Percentiles rank a stretch among this genome's conserved stretches.
Conservation (phyloP, 1,140 invertebrate genomes). For the Amyelois transitella region DNA sequence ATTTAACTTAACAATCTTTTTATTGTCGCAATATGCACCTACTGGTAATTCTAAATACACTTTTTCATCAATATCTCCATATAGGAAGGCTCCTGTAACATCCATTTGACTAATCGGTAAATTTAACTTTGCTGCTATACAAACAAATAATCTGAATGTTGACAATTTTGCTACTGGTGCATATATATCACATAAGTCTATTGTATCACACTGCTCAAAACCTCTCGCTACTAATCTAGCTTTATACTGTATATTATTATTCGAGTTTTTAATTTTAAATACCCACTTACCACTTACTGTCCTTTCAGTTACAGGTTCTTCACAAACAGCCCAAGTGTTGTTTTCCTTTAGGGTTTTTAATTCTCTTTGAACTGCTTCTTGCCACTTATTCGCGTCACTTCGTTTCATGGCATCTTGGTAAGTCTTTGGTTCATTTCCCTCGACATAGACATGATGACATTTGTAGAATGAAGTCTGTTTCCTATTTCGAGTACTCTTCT, state of each 20-base stretch:
- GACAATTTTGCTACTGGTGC: too few species aligned
- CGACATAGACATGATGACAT: not conserved
- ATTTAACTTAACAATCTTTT: too few species aligned
- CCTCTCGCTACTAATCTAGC: too few species aligned
- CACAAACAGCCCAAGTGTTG: not conserved
- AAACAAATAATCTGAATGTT: not conserved
- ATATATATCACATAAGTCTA: too few species aligned
- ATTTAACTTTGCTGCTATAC: not conserved
- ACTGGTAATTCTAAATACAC: conserved; percentile 27
- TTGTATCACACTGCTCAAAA: not conserved
- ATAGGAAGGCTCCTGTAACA: too few species aligned
- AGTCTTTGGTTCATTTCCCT: not conserved
- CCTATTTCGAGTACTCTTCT: not conserved
- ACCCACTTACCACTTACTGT: not conserved
- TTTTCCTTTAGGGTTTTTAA: not conserved
- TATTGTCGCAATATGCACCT: conserved; percentile 11
- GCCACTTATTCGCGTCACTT: not conserved
- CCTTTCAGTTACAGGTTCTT: not conserved
- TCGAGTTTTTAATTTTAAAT: not conserved
- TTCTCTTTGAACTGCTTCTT: not conserved
- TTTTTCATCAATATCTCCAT: conserved; percentile 26
- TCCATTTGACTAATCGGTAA: conserved; percentile 1
- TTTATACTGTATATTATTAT: not conserved
- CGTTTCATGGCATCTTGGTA: not conserved
- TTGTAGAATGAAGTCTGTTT: conserved; percentile 2